Evolutionary conservation across 2,113 vertebrate species (phyloP).

Genomic region (Rhinichthys klamathensis): DNA sequence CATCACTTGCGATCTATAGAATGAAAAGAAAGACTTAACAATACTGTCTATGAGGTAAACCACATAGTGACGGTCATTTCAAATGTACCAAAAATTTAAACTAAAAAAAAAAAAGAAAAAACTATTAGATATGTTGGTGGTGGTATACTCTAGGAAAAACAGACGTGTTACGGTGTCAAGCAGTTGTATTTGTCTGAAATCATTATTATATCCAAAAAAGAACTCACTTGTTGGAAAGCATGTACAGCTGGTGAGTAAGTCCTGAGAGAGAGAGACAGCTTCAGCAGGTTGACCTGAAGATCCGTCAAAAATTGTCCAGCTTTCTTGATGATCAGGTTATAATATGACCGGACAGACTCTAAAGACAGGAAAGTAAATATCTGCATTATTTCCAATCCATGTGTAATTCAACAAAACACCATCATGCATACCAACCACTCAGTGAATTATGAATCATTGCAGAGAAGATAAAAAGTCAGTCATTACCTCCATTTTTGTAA

Average conservation of each 20-base stretch:
- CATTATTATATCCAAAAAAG: background rate
- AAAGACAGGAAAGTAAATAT: constrained; percentile 43
- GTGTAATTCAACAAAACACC: background rate
- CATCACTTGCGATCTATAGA: constrained; percentile 88
- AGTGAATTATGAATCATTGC: background rate
- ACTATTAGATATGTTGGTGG: background rate
- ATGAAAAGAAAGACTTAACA: constrained; percentile 11
- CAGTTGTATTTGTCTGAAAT: background rate
- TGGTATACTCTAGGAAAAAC: background rate
- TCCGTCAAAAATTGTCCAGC: constrained; percentile 92
- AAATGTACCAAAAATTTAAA: background rate
- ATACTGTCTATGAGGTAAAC: background rate
- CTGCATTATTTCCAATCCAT: background rate
- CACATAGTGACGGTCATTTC: background rate
- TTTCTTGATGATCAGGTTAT: constrained; percentile 93
- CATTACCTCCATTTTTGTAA: constrained; percentile 88
- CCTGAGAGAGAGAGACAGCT: constrained; percentile 87
- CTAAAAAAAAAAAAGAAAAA: too few relatives aligned
- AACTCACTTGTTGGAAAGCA: constrained; percentile 89
- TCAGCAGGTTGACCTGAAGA: constrained; percentile 88
- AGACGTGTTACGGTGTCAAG: background rate
- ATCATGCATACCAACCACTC: background rate
- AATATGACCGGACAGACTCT: constrained; percentile 92
- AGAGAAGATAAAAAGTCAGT: background rate
- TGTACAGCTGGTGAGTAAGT: constrained; percentile 88